Evolutionary conservation across 2,888 invertebrate genomes (phyloP), one percentile per base, ranked within the genome.

Genomic region (Euclidia mi): DNA sequence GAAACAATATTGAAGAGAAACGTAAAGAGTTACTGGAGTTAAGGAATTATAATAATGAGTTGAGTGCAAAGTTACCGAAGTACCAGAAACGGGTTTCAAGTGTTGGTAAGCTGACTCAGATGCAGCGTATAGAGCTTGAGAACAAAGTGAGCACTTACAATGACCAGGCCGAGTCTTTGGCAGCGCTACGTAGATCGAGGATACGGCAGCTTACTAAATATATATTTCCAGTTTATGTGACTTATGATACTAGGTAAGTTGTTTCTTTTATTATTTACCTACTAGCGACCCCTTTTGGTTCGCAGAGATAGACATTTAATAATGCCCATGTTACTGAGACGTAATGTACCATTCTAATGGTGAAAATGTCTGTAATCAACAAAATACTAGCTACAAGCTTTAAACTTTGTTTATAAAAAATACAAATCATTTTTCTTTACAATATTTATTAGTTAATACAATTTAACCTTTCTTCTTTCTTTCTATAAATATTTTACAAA

Each of bases 151-250:
- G 78, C 46, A 60, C 61, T 0, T 92, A 88, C 61, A 85, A 80
- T 32, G 91, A 92, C 11, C 85, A 88, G 50, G 84, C 85, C 0
- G 85, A 89, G 29, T 62, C 76, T 0, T 65, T 88, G 40, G 92
- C 92, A 31, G 90, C 91, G 0, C 61, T 94, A 41, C 75, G 94
- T 0, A 74, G 94, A 31, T 89, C 91, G 0, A 66, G 93, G 42
- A 92, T 94, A 83, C 72, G 94, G 35, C 94, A 94, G 73, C 87
- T 94, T 3, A 88, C 84, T 0, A 89, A 91, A 65, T 93, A 93
- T 68, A 94, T 94, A 32, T 94, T 94, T 68, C 94, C 95, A 3
- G 90, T 95, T 42, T 92, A 92, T 64, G 87, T 94, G 72, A 93
- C 85, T 32, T 91, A 91, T 81, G 93, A 94, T 64, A 84, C 87